Evolutionary conservation across 2,797 vertebrate species (phyloP).

Genomic region (Apodemus agrarius): DNA sequence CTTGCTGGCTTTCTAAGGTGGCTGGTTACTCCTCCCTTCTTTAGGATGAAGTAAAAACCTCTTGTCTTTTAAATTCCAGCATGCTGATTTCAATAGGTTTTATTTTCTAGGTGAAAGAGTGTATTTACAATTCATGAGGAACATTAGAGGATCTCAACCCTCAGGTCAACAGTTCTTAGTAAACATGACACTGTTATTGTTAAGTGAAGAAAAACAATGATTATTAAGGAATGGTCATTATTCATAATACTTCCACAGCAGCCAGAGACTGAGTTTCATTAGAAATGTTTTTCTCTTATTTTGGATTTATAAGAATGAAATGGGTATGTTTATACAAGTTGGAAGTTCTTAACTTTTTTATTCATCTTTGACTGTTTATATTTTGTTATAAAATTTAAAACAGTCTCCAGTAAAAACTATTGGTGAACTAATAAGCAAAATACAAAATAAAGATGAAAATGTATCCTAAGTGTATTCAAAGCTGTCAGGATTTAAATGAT

Average conservation of each 20-base stretch:
- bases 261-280: neutral
- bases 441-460: neutral
- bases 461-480: neutral
- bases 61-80: neutral
- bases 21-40: neutral
- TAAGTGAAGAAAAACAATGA: neutral
- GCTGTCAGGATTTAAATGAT: neutral
- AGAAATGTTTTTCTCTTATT: neutral
- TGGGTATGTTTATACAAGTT: neutral
- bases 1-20: neutral
- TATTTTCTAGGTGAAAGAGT: neutral
- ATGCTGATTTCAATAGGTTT: neutral
- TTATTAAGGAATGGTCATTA: neutral
- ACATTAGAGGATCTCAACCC: neutral
- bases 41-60: neutral
- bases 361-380: neutral
- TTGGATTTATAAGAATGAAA: neutral
- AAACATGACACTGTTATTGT: neutral
- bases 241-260: neutral
- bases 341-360: neutral
- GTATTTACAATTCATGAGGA: slow-evolving; percentile 8
- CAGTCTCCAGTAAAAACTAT: neutral
- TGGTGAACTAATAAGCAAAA: neutral
- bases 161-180: neutral
- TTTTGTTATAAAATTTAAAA: neutral